phyloP scores from a whole-genome alignment of 1,140 invertebrate genomes.

The Pseudomyrmex sp. region DNA sequence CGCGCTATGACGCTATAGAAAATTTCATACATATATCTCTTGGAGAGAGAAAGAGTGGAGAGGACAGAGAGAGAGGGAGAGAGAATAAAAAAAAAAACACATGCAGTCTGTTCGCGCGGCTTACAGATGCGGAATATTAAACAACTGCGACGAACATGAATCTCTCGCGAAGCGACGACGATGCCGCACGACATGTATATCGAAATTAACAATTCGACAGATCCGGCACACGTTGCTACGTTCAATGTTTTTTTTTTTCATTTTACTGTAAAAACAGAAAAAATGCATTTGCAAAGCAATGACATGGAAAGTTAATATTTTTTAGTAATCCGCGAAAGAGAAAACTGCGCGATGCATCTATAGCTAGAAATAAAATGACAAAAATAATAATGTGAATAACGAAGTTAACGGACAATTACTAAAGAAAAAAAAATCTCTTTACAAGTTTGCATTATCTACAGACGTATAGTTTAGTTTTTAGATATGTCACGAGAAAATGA shows the following conservation, averaged over 20 bases:
- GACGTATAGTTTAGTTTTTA: too few species aligned
- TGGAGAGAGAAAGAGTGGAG: not conserved
- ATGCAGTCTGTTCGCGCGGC: conserved; percentile 14
- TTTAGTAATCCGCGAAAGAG: not conserved
- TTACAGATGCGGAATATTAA: conserved; percentile 58
- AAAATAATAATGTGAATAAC: not conserved
- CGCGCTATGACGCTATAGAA: conserved; percentile 8
- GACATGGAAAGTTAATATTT: conserved; percentile 4
- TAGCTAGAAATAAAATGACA: not conserved
- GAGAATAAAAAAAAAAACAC: conserved; percentile 2
- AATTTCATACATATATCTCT: conserved; percentile 40
- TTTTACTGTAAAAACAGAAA: not conserved
- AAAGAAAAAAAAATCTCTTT: not conserved
- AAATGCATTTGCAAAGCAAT: conserved; percentile 16
- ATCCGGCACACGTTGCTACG: not conserved
- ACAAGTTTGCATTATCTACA: not conserved
- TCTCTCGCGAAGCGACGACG: conserved; percentile 23
- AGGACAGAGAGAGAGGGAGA: not conserved
- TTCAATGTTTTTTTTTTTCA: not conserved
- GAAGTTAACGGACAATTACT: not conserved
- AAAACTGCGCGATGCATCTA: not conserved
- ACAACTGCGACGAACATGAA: conserved; percentile 40
- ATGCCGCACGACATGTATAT: conserved; percentile 48
- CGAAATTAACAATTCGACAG: conserved; percentile 57
- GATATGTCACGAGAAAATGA: not conserved